These are phyloP conservation scores for Harpagifer antarcticus DNA, from an alignment of 2,797 vertebrate genomes.

Conservation along the genomic window DNA sequence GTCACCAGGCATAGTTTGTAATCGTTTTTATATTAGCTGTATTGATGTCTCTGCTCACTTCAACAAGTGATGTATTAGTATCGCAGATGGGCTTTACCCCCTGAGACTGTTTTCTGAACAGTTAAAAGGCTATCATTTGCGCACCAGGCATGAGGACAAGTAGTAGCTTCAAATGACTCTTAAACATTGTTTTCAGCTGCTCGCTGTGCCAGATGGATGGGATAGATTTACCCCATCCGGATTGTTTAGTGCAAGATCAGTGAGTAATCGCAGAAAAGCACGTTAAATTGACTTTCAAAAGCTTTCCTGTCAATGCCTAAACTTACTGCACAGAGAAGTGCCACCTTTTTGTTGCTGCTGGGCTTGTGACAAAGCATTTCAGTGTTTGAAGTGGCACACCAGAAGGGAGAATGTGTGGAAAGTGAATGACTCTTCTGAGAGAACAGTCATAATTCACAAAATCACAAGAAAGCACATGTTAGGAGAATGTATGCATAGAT, in stretches of 20 bases:
- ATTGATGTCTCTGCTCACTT: slow-evolving; percentile 79
- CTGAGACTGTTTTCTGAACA: slow-evolving; percentile 60
- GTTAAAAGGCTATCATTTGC: slow-evolving; percentile 64
- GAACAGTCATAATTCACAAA: slow-evolving; percentile 6
- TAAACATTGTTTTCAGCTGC: slow-evolving; percentile 70
- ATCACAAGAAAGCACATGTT: slow-evolving; percentile 6
- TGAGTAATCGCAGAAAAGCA: slow-evolving; percentile 59
- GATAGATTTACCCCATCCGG: slow-evolving; percentile 53
- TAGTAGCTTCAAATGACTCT: slow-evolving; percentile 66
- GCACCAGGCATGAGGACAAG: slow-evolving; percentile 55
- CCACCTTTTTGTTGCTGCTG: neutral
- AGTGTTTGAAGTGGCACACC: slow-evolving; percentile 20
- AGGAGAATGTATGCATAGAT: slow-evolving; percentile 8
- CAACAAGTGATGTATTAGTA: slow-evolving; percentile 80
- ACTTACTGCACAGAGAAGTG: slow-evolving; percentile 19
- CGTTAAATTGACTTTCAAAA: slow-evolving; percentile 69
- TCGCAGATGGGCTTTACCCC: slow-evolving; percentile 63
- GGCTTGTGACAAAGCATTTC: slow-evolving; percentile 11
- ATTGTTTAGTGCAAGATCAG: slow-evolving; percentile 58
- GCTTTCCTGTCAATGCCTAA: slow-evolving; percentile 40
- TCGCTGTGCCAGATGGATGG: slow-evolving; percentile 42
- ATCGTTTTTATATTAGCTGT: slow-evolving; percentile 81
- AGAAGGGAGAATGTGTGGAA: slow-evolving; percentile 22
- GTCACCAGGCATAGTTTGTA: slow-evolving; percentile 75
- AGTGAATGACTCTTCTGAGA: slow-evolving; percentile 11